phyloP scores from a whole-genome alignment of 30 jellyfish, hydroid and myxozoan species.

The Turritopsis dohrnii region DNA sequence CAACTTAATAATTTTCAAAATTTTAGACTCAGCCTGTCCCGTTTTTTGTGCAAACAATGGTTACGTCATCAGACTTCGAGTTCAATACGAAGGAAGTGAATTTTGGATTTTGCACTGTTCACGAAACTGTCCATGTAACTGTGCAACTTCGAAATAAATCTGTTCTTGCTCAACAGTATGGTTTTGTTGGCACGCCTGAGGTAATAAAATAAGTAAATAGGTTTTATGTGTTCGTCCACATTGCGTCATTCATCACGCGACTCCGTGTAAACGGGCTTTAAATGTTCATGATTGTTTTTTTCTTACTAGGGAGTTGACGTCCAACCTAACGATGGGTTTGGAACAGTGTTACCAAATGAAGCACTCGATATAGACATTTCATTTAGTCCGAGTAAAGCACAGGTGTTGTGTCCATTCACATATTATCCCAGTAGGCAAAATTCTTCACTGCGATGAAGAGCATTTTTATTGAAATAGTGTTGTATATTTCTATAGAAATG shows the following conservation, averaged over 20 bases:
- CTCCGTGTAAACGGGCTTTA: too few relatives aligned
- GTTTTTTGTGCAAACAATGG: constrained; percentile 53
- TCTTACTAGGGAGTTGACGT: constrained; percentile 80
- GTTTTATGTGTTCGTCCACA: too few relatives aligned
- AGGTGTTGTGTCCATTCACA: constrained; percentile 36
- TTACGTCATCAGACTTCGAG: constrained; percentile 91
- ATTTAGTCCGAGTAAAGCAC: constrained; percentile 84
- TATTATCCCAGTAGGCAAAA: background rate
- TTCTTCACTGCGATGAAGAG: too few relatives aligned
- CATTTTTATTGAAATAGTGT: too few relatives aligned
- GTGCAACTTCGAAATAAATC: constrained; percentile 60
- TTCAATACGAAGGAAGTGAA: constrained; percentile 55
- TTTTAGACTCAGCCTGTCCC: constrained; percentile 77
- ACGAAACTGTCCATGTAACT: constrained; percentile 63
- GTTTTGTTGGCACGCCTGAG: constrained; percentile 82
- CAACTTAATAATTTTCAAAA: too few relatives aligned
- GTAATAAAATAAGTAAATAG: too few relatives aligned
- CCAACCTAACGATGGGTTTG: constrained; percentile 98
- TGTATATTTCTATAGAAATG: too few relatives aligned
- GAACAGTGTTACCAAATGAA: constrained; percentile 85
- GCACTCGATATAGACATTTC: constrained; percentile 39
- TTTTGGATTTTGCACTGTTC: constrained; percentile 79
- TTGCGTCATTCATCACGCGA: too few relatives aligned
- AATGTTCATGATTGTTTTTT: too few relatives aligned
- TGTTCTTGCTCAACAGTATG: constrained; percentile 78